phyloP scores from a whole-genome alignment of 2,888 invertebrate species.

The Rhingia rostrata region DNA sequence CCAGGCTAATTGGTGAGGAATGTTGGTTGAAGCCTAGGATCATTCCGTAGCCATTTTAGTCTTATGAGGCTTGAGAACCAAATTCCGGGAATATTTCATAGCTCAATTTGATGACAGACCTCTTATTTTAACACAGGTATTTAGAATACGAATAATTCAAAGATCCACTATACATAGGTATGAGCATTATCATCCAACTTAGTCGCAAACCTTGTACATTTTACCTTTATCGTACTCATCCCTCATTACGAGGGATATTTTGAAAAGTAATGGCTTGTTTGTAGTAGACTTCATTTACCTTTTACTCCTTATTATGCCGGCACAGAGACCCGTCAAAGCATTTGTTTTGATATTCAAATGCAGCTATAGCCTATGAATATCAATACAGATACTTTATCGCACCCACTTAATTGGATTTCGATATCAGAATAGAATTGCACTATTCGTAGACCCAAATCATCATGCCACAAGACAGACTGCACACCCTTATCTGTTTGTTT shows the following conservation, averaged over 20 bases:
- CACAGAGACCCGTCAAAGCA: background rate
- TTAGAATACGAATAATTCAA: no score
- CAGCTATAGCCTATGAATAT: background rate
- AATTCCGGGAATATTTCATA: no score
- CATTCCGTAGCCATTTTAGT: no score
- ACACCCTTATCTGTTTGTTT: no score
- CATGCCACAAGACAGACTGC: no score
- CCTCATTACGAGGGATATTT: slow-evolving; percentile 2
- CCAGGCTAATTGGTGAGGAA: no score
- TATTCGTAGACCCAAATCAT: background rate
- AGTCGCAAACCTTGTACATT: background rate
- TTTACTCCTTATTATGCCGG: background rate
- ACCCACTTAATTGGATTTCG: background rate
- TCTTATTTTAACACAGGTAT: no score
- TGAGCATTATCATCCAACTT: background rate
- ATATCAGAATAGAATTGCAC: background rate
- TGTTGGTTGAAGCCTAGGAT: no score
- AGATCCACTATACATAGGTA: background rate
- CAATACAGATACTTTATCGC: background rate
- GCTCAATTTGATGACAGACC: no score
- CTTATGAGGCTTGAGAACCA: no score
- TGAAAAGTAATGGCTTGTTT: background rate
- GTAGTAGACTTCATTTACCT: background rate
- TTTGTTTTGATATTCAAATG: background rate
- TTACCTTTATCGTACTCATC: background rate